Evolutionary conservation across 2,113 vertebrate species (phyloP).

Genomic region (Bombycilla garrulus): DNA sequence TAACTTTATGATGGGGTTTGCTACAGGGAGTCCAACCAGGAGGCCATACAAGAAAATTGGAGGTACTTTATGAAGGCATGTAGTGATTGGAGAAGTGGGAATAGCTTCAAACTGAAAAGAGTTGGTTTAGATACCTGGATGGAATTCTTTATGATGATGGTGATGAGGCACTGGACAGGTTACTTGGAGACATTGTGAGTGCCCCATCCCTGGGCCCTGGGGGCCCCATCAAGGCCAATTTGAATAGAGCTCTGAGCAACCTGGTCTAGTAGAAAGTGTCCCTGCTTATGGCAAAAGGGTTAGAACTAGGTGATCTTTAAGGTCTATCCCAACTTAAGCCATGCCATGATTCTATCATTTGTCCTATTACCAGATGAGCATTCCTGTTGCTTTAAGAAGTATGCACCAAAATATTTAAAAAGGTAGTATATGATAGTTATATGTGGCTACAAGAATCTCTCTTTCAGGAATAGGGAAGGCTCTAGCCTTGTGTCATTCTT

Average conservation of each 20-base stretch:
- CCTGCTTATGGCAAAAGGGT: not conserved
- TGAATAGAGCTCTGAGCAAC: not conserved
- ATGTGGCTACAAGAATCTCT: not conserved
- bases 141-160: not conserved
- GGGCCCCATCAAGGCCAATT: not conserved
- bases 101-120: not conserved
- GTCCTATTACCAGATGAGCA: not conserved
- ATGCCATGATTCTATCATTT: not conserved
- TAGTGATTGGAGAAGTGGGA: not conserved
- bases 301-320: not conserved
- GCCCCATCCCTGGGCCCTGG: not conserved
- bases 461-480: not conserved
- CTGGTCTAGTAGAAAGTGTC: not conserved
- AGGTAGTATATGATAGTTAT: not conserved
- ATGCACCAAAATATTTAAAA: not conserved
- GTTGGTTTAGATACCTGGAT: not conserved
- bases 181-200: not conserved
- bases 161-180: not conserved
- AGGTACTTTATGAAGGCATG: not conserved
- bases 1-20: not conserved
- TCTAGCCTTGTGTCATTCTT: not conserved
- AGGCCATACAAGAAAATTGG: not conserved
- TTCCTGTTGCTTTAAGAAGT: not conserved
- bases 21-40: not conserved
- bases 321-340: not conserved